A percentile compares a stretch with the other conserved stretches of the same genome.
Evolutionary conservation across 2,888 invertebrate species (phyloP).

Genomic region (Oxytorus armatus): DNA sequence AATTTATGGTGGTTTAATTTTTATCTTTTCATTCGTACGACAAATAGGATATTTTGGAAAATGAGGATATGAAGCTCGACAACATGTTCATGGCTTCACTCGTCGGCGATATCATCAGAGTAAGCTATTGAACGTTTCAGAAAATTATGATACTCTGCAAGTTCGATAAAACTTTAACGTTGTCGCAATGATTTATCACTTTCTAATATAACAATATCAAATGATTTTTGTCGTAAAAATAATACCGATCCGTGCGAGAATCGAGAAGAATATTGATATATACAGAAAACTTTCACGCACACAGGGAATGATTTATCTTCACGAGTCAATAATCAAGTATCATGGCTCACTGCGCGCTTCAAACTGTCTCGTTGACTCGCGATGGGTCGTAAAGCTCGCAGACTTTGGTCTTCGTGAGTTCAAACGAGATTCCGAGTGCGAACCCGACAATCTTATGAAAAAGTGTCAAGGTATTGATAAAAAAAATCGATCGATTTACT

Average conservation of each 20-base stretch:
- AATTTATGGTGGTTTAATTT: background rate
- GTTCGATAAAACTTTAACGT: no score
- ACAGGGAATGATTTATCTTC: slow-evolving; percentile 95
- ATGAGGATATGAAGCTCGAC: slow-evolving; percentile 97
- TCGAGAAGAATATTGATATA: background rate
- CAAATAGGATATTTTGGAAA: slow-evolving; percentile 94
- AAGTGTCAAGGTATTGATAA: slow-evolving; percentile 89
- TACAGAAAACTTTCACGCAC: slow-evolving; percentile 52
- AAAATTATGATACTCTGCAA: no score
- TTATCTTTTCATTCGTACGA: slow-evolving; percentile 71
- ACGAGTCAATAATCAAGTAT: slow-evolving; percentile 93
- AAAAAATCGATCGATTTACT: background rate
- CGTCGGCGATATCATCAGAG: slow-evolving; percentile 97
- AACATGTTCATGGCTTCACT: slow-evolving; percentile 98
- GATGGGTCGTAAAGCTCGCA: slow-evolving; percentile 97
- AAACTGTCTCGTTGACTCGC: slow-evolving; percentile 96
- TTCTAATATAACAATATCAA: background rate
- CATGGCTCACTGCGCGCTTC: slow-evolving; percentile 93
- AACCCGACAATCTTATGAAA: slow-evolving; percentile 87
- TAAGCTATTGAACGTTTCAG: slow-evolving; percentile 87
- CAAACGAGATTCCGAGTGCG: slow-evolving; percentile 90
- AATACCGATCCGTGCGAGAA: background rate
- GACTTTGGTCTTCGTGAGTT: slow-evolving; percentile 97
- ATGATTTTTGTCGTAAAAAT: background rate
- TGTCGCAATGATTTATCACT: no score